These are phyloP conservation scores for Paratrypauchen microcephalus DNA, from an alignment of 2,797 vertebrate genomes.

Conservation along the genomic window DNA sequence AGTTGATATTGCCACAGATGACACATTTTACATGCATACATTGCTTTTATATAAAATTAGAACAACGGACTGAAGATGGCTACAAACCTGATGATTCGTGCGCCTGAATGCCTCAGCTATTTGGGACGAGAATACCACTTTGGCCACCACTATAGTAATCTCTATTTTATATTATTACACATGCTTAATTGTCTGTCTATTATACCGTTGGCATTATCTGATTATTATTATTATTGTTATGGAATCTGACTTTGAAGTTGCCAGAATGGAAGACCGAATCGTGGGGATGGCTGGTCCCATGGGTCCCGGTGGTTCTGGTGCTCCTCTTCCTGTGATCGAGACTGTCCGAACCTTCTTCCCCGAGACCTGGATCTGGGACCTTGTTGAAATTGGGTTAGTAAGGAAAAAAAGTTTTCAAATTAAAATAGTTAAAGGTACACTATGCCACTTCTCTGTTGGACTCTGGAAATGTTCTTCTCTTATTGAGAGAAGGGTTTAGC, in stretches of 20 bases:
- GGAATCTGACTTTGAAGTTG: not conserved
- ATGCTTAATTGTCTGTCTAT: not conserved
- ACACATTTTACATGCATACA: not conserved
- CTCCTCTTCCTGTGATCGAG: not conserved
- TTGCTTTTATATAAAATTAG: slow-evolving; percentile 44
- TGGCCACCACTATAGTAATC: not conserved
- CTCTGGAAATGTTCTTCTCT: too few species aligned
- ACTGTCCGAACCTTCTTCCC: slow-evolving; percentile 68
- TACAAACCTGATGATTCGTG: slow-evolving; percentile 58
- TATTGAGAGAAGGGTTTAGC: too few species aligned
- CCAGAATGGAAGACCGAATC: not conserved
- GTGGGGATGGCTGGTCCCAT: too few species aligned
- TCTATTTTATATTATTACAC: not conserved
- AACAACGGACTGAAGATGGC: slow-evolving; percentile 67
- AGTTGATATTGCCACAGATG: too few species aligned
- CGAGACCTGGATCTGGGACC: slow-evolving; percentile 77
- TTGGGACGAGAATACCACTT: slow-evolving; percentile 49
- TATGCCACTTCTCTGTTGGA: too few species aligned
- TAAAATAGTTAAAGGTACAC: too few species aligned
- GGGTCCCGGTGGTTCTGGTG: fast-evolving
- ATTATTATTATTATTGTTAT: not conserved
- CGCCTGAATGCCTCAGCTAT: slow-evolving; percentile 54
- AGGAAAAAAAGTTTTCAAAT: not conserved
- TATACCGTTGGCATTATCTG: not conserved
- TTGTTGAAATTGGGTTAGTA: slow-evolving; percentile 71